Evolutionary conservation across 2,888 invertebrate genomes (phyloP).

Genomic region (Cosmia pyralina): DNA sequence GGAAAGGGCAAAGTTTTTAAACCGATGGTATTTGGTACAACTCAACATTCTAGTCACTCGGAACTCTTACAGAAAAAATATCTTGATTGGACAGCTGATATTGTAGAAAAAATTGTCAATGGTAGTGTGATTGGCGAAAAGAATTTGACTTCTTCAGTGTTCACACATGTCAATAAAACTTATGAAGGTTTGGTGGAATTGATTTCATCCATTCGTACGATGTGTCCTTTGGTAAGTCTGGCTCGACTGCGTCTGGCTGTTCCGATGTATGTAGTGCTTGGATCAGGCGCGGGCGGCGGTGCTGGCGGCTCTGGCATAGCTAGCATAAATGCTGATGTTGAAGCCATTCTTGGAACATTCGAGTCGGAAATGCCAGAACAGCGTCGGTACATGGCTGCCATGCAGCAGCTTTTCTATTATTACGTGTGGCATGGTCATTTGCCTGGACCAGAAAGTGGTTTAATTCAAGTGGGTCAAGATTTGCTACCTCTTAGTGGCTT

Average conservation of each 20-base stretch:
- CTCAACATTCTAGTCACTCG: constrained; percentile 93
- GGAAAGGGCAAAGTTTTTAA: constrained; percentile 86
- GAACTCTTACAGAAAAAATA: constrained; percentile 91
- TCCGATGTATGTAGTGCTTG: constrained; percentile 94
- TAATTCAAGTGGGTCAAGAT: constrained; percentile 93
- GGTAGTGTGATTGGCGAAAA: constrained; percentile 91
- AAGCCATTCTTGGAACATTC: constrained; percentile 94
- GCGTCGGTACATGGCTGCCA: constrained; percentile 93
- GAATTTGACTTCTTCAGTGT: constrained; percentile 91
- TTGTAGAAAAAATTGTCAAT: constrained; percentile 91
- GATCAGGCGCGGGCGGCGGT: constrained; percentile 89
- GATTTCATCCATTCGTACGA: constrained; percentile 94
- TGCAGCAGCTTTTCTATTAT: constrained; percentile 95
- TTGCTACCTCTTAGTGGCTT: constrained; percentile 91
- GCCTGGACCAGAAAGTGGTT: constrained; percentile 90
- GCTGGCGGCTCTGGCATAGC: constrained; percentile 82
- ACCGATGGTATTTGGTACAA: constrained; percentile 93
- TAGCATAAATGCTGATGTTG: constrained; percentile 92
- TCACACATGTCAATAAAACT: constrained; percentile 92
- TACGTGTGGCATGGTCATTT: constrained; percentile 94
- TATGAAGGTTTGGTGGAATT: constrained; percentile 93
- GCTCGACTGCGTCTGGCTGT: constrained; percentile 91
- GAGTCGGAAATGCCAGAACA: constrained; percentile 93
- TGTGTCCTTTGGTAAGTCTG: constrained; percentile 94
- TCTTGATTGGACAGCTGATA: constrained; percentile 92